These are phyloP conservation scores for Malthinus seriepunctatus DNA, from an alignment of 2,888 invertebrate species.

Conservation along the genomic window DNA sequence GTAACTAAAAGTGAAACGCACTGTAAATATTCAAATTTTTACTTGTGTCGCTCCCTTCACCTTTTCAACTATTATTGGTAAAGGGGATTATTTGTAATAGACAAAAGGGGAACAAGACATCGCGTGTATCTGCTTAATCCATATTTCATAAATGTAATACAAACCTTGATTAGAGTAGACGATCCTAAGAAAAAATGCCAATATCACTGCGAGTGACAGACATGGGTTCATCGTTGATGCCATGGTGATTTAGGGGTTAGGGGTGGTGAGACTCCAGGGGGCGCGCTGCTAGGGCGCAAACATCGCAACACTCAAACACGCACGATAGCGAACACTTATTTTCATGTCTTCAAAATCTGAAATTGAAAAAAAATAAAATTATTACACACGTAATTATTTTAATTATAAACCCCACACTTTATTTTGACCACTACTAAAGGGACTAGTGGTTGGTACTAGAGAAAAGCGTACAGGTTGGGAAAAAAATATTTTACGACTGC, in stretches of 20 bases:
- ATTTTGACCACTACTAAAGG: too few species aligned
- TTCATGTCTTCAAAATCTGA: background rate
- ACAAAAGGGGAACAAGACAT: slow-evolving; percentile 1
- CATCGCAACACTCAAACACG: slow-evolving; percentile 40
- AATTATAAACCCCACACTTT: slow-evolving; percentile 37
- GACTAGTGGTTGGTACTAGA: too few species aligned
- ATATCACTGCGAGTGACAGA: slow-evolving; percentile 44
- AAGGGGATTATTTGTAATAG: background rate
- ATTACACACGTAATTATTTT: slow-evolving; percentile 35
- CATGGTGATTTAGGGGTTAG: slow-evolving; percentile 41
- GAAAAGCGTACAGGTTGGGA: slow-evolving; percentile 30
- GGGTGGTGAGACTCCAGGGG: slow-evolving; percentile 37
- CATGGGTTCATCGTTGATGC: slow-evolving; percentile 39
- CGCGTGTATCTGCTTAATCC: slow-evolving; percentile 26
- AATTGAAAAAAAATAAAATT: slow-evolving; percentile 5
- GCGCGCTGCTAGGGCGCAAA: slow-evolving; percentile 39
- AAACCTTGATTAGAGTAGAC: slow-evolving; percentile 44
- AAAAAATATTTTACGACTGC: slow-evolving; percentile 33
- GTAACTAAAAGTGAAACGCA: too few species aligned
- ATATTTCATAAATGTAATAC: slow-evolving; percentile 40
- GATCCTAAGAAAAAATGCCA: slow-evolving; percentile 43
- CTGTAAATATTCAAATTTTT: slow-evolving; percentile 8
- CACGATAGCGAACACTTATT: slow-evolving; percentile 9
- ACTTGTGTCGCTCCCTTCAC: background rate
- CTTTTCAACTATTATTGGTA: background rate